phyloP scores from a whole-genome alignment of 64 coral and sea anemone genomes.

The Pocillopora verrucosa region DNA sequence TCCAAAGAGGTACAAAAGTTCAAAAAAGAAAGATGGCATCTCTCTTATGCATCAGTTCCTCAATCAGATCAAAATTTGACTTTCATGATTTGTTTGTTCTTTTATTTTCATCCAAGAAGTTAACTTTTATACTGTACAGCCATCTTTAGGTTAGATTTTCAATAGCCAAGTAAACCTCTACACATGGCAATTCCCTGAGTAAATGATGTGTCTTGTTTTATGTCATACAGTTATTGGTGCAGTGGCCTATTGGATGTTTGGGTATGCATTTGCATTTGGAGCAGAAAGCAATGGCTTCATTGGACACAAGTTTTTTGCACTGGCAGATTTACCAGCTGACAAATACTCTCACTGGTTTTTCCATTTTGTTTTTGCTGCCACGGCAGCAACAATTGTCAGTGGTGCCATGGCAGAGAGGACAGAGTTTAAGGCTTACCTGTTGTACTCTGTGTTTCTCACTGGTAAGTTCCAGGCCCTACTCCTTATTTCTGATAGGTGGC shows the following conservation, averaged over 20 bases:
- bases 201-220: neutral
- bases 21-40: too few species aligned
- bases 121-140: too few species aligned
- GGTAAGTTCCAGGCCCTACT: conserved; percentile 7
- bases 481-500: too few species aligned
- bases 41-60: too few species aligned
- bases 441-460: conserved; percentile 73
- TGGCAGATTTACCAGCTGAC: conserved; percentile 18
- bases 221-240: conserved; percentile 57
- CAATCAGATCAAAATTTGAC: too few species aligned
- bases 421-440: conserved; percentile 64
- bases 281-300: conserved; percentile 58
- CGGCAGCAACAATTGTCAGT: conserved; percentile 78
- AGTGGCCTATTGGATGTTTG: conserved; percentile 60
- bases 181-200: neutral
- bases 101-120: too few species aligned
- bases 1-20: too few species aligned
- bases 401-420: conserved; percentile 81
- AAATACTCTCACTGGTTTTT: conserved; percentile 67
- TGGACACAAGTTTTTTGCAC: conserved; percentile 53
- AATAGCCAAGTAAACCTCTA: too few species aligned
- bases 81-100: too few species aligned
- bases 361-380: conserved; percentile 79
- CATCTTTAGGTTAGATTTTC: too few species aligned
- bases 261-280: conserved; percentile 75